These are phyloP conservation scores for Trachemys scripta DNA, from an alignment of 2,113 vertebrate genomes.

Conservation along the genomic window DNA sequence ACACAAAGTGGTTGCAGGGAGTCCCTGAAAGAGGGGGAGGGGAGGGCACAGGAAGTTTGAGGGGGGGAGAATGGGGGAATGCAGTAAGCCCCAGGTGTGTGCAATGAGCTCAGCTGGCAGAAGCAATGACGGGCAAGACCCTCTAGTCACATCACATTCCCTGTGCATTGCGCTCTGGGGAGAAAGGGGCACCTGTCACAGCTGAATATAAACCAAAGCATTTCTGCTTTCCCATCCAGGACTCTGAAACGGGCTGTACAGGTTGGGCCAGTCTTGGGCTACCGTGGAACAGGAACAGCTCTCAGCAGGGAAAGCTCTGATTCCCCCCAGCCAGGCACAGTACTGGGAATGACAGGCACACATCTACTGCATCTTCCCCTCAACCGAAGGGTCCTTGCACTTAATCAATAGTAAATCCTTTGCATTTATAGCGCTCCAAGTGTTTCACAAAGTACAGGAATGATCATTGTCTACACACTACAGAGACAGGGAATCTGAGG, in stretches of 20 bases:
- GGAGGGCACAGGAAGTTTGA: background rate
- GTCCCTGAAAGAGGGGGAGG: background rate
- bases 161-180: background rate
- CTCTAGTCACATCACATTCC: background rate
- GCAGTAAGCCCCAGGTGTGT: background rate
- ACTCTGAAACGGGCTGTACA: conserved; percentile 52
- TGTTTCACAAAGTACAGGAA: background rate
- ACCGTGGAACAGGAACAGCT: background rate
- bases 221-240: conserved; percentile 39
- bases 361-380: background rate
- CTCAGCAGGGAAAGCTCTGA: background rate
- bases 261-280: conserved; percentile 19
- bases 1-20: background rate
- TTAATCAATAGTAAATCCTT: background rate
- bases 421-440: accelerated
- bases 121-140: accelerated
- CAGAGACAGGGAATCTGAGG: background rate
- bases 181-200: background rate
- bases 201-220: conserved; percentile 3
- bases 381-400: background rate
- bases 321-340: background rate
- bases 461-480: background rate
- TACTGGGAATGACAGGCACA: background rate
- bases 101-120: background rate
- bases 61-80: background rate